Conservation (phyloP, 2,888 invertebrate species). For the Leptopilina myrica region DNA sequence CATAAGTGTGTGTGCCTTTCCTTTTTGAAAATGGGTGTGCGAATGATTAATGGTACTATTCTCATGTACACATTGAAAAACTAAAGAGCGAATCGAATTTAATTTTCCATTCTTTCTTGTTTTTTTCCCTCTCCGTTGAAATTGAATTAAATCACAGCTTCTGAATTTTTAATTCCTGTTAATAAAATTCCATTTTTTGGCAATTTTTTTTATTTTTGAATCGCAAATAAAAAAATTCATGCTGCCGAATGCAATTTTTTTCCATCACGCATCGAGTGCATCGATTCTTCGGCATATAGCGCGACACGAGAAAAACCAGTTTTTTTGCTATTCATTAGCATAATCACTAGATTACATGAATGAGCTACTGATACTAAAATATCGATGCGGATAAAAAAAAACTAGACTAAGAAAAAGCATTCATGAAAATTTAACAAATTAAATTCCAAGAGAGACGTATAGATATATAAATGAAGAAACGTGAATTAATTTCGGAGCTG, state of each 20-base stretch:
- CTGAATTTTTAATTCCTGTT: not conserved
- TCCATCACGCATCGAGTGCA: not conserved
- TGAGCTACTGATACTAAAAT: conserved; percentile 6
- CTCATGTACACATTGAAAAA: not conserved
- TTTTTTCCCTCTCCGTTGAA: not conserved
- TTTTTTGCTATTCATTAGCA: conserved; percentile 6
- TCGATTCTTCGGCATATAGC: not conserved
- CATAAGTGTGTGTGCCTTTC: not conserved
- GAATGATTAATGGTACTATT: conserved; percentile 3
- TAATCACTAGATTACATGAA: conserved; percentile 17
- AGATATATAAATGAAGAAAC: too few relatives aligned
- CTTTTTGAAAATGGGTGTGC: not conserved
- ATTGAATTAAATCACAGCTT: not conserved
- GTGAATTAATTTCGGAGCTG: too few relatives aligned
- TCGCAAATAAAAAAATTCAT: too few relatives aligned
- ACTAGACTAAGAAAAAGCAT: not conserved
- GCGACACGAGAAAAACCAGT: conserved; percentile 8
- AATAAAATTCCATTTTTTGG: not conserved
- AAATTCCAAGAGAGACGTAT: too few relatives aligned
- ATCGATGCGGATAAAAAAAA: not conserved
- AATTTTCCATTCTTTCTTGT: not conserved
- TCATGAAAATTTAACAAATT: not conserved
- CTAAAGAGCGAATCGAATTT: not conserved
- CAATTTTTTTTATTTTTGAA: not conserved
- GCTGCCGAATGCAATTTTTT: not conserved